Conservation (phyloP, 2,888 invertebrate species). For the Graphium colonna region DNA sequence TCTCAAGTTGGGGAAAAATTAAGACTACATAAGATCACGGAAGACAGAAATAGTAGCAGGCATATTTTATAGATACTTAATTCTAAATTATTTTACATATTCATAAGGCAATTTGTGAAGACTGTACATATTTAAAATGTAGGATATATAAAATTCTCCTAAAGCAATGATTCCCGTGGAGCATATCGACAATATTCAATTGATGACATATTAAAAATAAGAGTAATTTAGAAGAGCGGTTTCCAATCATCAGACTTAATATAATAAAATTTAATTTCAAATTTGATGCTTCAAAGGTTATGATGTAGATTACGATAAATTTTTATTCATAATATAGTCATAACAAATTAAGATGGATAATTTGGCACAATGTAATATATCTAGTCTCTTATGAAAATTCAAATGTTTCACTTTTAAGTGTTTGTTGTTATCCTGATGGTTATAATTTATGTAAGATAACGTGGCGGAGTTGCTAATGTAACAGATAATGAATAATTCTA, state of each 20-base stretch:
- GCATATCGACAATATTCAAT: constrained; percentile 72
- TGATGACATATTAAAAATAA: constrained; percentile 27
- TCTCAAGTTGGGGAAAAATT: constrained; percentile 35
- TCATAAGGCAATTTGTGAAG: constrained; percentile 54
- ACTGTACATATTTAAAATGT: constrained; percentile 66
- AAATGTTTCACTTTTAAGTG: background rate
- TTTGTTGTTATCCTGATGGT: background rate
- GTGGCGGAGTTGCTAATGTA: too few relatives aligned
- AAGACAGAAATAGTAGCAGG: constrained; percentile 33
- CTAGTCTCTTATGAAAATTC: background rate
- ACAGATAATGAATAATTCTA: too few relatives aligned
- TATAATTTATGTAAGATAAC: background rate
- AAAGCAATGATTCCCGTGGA: constrained; percentile 64
- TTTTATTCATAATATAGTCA: background rate
- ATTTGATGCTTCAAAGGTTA: constrained; percentile 3
- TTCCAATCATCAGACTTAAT: constrained; percentile 27
- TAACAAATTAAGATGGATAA: background rate
- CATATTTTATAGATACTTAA: constrained; percentile 33
- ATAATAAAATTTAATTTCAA: constrained; percentile 13
- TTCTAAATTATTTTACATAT: constrained; percentile 36
- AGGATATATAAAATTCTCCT: constrained; percentile 46
- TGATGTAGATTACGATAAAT: background rate
- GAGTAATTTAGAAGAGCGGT: constrained; percentile 33
- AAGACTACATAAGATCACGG: background rate
- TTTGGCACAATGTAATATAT: background rate